Base-by-base conservation (phyloP, 2,888 invertebrate genomes). In the Tryphoninae sp. region DNA sequence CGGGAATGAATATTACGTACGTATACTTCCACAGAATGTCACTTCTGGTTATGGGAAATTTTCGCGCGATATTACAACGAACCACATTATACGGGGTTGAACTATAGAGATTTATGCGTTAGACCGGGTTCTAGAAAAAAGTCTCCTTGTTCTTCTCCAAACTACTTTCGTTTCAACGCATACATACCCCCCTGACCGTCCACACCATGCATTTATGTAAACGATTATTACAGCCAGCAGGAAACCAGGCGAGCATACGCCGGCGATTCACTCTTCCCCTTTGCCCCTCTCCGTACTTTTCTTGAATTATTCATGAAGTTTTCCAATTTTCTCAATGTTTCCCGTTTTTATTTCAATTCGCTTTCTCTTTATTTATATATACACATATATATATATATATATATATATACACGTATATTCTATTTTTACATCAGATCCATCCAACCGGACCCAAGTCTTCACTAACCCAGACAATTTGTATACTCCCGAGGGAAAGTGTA, bases 141-240 rank as follows among this genome's bases (percentile, higher is more conserved):
- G 62, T 64, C 64, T 62, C 33, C 49, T 3, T 9, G 62, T 74
- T 61, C 40, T 59, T 72, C 58, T 40, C 62, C 62, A 23, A 26
- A 75, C 59, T 59, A 53, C 23, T 58, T 65, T 67, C 61, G 40
- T 72, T 64, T 58, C 49, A 72, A 59, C 62, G 62, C 68, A 65
- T 68, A 77, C 72, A 33, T 33, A 33, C 33, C 33, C 33, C 40
- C 42, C 73, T 49, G 58, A 69, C 68, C 68, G 40, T 78, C 58
- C 72, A 33, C 72, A 76, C 62, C 65, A 69, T 81, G 79, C 76
- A 80, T 83, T 83, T 83, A 83, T 83, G 79, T 79, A 83, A 80
- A 80, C 81, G 80, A 82, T 82, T 82, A 82, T 83, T 81, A 78
- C 61, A 67, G 45, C 61, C 51, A 22, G 53, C 19, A 16, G 69